These are phyloP conservation scores for Epiblema foenella DNA, from an alignment of 2,888 invertebrate genomes.

Conservation along the genomic window DNA sequence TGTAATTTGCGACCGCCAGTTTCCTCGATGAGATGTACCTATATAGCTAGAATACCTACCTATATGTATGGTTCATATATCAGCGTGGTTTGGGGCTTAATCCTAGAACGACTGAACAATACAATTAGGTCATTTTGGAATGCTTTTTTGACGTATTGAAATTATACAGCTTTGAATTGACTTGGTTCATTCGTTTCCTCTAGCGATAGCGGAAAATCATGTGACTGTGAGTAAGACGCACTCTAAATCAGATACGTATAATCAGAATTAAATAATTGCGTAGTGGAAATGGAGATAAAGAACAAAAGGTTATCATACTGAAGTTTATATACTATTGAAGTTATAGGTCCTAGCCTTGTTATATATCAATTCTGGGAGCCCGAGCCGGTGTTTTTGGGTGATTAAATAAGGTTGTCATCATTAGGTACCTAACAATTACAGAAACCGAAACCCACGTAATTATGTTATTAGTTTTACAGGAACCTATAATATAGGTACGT, in stretches of 20 bases:
- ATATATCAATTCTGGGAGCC: background rate
- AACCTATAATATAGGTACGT: background rate
- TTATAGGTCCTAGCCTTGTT: no score
- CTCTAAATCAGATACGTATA: no score
- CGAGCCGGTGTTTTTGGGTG: background rate
- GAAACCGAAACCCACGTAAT: background rate
- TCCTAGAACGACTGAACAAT: no score
- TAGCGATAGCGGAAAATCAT: no score
- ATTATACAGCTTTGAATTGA: no score
- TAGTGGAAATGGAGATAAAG: no score
- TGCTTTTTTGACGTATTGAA: no score
- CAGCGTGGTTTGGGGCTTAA: no score
- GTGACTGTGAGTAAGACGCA: no score
- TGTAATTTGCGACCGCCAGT: conserved; percentile 34
- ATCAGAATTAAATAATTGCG: no score
- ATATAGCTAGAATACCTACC: background rate
- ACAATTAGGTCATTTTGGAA: no score
- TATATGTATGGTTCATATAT: background rate
- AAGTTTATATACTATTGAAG: background rate
- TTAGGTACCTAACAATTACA: background rate
- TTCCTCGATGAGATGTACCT: conserved; percentile 11
- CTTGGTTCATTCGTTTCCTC: no score
- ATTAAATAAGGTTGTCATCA: background rate
- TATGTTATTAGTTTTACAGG: conserved; percentile 1
- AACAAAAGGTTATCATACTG: background rate